Conservation (phyloP, 2,113 vertebrate genomes). For the Catharus minimus region DNA sequence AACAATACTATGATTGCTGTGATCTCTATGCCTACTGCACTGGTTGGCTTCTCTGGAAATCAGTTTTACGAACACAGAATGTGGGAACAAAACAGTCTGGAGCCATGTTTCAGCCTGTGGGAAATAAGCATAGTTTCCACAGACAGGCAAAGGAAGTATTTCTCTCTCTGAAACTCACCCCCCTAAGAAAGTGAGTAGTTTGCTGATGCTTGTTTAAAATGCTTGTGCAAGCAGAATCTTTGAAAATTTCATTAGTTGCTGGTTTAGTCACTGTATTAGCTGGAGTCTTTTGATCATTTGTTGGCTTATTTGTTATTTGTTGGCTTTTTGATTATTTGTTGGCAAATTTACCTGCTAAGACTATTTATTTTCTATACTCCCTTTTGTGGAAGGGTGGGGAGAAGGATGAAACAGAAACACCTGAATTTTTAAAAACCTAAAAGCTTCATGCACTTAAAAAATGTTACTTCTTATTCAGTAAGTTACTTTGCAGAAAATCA, state of each 20-base stretch:
- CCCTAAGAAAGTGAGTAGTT: background rate
- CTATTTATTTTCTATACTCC: background rate
- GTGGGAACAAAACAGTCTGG: background rate
- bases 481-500: background rate
- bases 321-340: background rate
- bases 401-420: background rate
- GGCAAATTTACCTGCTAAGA: background rate
- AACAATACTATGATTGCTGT: background rate
- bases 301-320: background rate
- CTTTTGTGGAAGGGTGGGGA: background rate
- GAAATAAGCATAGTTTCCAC: background rate
- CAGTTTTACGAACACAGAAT: background rate
- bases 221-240: background rate
- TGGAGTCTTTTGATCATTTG: background rate
- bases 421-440: background rate
- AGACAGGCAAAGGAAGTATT: background rate
- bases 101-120: background rate
- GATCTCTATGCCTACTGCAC: background rate
- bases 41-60: background rate
- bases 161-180: background rate
- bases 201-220: background rate
- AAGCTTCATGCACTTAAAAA: background rate
- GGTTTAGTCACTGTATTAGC: background rate
- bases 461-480: background rate
- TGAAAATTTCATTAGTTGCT: background rate